Base-by-base conservation (phyloP, 2,797 vertebrate genomes). In the Crax fasciolata region DNA sequence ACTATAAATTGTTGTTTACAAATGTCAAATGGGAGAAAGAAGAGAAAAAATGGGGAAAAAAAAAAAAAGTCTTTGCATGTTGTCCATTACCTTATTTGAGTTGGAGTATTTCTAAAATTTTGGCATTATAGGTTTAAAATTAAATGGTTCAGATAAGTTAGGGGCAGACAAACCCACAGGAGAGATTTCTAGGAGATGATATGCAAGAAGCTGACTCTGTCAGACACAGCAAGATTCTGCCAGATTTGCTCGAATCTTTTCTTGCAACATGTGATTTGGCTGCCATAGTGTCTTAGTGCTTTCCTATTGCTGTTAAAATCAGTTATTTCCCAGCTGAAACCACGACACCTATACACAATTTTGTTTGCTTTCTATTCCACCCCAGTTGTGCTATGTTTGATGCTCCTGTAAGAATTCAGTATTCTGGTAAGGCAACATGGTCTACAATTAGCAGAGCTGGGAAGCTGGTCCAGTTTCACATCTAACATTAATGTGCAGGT, bases 401-500 rank as follows among this genome's bases (percentile, higher is more conserved):
- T 4, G 3, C 3, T 27, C 23, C 41, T 52, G 46, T 35, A 19
- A 39, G 1, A 41, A 55, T 38, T 65, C 24, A 24, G 8, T 72
- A 14, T 62, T 61, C 12, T 28, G 25, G 24, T 32, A 44, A 35
- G 11, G 46, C 3, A 28, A 57, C 32, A 65, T 11, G 2, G 19
- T 38, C 9, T 11, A 25, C 4, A 2, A 2, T 14, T 32, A 86
- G 15, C 4, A 14, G 25, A n/a, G 5, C 20, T 39, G n/a, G 35
- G 14, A 83, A 11, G 2, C 49, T 85, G 43, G 30, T 41, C 7
- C 35, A 13, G 11, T n/a, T 32, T 55, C 44, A 41, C 9, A 51
- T 5, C 9, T 43, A 30, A 13, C 7, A 58, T 49, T 75, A 14
- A 3, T 17, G 35, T 38, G 0, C 4, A 3, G 25, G 9, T 19